A percentile compares a stretch with the other conserved stretches of the same genome.
These are phyloP conservation scores for Halichoerus grypus DNA, from an alignment of 2,113 vertebrate species.

Conservation along the genomic window DNA sequence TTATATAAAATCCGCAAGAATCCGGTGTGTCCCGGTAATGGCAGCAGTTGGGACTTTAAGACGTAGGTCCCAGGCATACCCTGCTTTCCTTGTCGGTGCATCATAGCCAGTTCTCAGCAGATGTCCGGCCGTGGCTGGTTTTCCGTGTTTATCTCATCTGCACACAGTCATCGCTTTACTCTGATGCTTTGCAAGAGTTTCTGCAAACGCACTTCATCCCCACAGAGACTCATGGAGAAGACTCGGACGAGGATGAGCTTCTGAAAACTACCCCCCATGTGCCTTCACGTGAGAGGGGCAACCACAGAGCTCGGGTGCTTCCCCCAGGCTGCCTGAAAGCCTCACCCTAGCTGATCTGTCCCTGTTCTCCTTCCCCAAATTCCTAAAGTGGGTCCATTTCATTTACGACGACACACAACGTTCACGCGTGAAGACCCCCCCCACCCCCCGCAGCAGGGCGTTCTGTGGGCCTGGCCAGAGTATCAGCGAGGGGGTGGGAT, in stretches of 20 bases:
- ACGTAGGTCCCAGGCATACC: accelerated
- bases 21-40: neutral
- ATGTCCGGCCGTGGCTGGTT: accelerated
- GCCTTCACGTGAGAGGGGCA: neutral
- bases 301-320: neutral
- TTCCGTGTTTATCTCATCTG: accelerated
- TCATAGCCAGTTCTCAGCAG: accelerated
- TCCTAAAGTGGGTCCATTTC: neutral
- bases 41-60: neutral
- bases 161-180: neutral
- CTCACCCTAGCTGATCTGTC: neutral
- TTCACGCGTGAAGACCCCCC: neutral
- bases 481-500: neutral
- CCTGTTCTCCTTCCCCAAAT: neutral
- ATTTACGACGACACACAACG: neutral
- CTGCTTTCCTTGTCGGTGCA: accelerated
- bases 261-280: neutral
- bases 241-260: neutral
- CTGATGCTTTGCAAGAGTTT: neutral
- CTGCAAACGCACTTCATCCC: neutral
- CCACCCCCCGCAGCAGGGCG: too few relatives aligned
- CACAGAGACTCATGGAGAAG: neutral
- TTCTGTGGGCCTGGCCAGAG: neutral
- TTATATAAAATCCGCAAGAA: neutral
- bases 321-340: neutral